Evolutionary conservation across 2,113 vertebrate genomes (phyloP).

Genomic region (Archilochus colubris): DNA sequence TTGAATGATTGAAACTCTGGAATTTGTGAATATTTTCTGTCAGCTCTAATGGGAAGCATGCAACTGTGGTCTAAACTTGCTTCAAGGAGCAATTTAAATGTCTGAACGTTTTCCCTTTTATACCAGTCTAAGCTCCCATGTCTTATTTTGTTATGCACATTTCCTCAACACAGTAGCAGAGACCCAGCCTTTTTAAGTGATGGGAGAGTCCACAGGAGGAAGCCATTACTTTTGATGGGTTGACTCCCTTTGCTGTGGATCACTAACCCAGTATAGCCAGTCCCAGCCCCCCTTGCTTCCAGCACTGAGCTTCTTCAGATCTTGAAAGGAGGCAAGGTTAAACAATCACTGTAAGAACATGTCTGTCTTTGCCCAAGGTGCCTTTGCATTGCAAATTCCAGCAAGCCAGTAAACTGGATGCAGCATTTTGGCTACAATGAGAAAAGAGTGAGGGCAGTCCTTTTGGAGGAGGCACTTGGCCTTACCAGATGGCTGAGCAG

Average conservation of each 20-base stretch:
- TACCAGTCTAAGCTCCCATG: background rate
- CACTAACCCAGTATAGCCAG: background rate
- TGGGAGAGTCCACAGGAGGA: background rate
- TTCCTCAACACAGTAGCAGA: background rate
- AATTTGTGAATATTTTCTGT: background rate
- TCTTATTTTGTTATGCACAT: background rate
- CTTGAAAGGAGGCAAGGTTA: background rate
- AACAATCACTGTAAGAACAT: background rate
- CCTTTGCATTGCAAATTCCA: background rate
- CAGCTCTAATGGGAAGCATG: background rate
- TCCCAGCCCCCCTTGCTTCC: background rate
- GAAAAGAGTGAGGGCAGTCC: background rate
- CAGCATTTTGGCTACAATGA: background rate
- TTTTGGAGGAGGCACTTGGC: background rate
- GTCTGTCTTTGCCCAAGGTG: slow-evolving; percentile 5
- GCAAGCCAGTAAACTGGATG: background rate
- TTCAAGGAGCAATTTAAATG: slow-evolving; percentile 54
- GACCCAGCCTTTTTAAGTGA: background rate
- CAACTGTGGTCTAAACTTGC: background rate
- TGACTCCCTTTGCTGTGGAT: background rate
- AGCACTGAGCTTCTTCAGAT: background rate
- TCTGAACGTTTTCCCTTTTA: slow-evolving; percentile 36
- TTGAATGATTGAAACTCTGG: slow-evolving; percentile 27
- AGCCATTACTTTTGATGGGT: background rate
- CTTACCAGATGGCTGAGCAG: background rate